Percentiles rank a stretch among this genome's conserved stretches.
phyloP scores from a whole-genome alignment of 2,797 vertebrate species.

The Acanthurus tractus region DNA sequence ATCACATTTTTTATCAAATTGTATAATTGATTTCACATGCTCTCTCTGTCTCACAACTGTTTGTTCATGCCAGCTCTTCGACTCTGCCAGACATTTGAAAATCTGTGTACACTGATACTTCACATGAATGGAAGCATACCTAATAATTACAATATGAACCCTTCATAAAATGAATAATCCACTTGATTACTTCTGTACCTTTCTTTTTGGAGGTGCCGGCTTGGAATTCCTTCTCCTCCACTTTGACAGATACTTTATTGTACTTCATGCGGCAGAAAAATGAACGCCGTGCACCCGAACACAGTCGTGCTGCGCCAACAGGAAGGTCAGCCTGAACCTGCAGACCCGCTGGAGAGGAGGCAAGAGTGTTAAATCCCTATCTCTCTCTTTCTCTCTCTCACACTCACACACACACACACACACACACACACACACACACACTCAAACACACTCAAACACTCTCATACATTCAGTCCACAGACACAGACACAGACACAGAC shows the following conservation, averaged over 20 bases:
- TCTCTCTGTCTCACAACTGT: not conserved
- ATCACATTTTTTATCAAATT: not conserved
- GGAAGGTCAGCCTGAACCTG: slow-evolving; percentile 91
- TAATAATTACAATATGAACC: slow-evolving; percentile 1
- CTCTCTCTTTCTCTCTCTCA: no score
- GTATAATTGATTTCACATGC: not conserved
- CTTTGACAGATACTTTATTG: slow-evolving; percentile 87
- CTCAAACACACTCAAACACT: no score
- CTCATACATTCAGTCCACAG: no score
- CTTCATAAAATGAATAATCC: not conserved
- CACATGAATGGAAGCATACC: not conserved
- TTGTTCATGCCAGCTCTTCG: not conserved
- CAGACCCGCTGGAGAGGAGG: slow-evolving; percentile 85
- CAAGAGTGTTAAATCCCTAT: slow-evolving; percentile 32
- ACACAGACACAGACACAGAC: not conserved
- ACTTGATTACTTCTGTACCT: slow-evolving; percentile 80
- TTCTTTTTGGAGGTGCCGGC: slow-evolving; percentile 90
- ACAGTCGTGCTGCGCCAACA: slow-evolving; percentile 84
- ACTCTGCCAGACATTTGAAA: not conserved
- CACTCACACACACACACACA: no score
- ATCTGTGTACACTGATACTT: slow-evolving; percentile 17
- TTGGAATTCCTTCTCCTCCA: slow-evolving; percentile 88
- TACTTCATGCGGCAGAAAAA: slow-evolving; percentile 97
- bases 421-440: not conserved
- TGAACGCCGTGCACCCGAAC: slow-evolving; percentile 92